Evolutionary conservation across 2,113 vertebrate genomes (phyloP).

Genomic region (Numida meleagris): DNA sequence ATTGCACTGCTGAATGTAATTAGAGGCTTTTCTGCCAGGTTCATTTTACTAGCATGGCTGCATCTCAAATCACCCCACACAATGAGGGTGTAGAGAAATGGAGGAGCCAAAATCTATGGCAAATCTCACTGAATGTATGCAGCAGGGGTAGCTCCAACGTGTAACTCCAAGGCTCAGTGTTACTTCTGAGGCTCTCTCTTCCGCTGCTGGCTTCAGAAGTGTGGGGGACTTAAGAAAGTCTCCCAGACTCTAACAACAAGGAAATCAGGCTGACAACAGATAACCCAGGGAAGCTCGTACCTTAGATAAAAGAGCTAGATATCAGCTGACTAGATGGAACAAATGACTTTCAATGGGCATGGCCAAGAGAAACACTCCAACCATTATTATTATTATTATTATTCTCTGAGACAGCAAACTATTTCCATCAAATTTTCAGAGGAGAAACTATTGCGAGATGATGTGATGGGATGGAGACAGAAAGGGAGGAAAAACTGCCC

Average conservation of each 20-base stretch:
- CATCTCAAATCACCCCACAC: conserved; percentile 27
- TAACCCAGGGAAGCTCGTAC: background rate
- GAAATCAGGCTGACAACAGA: background rate
- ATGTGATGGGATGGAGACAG: background rate
- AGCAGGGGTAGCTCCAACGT: background rate
- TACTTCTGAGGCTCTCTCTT: background rate
- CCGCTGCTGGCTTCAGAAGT: background rate
- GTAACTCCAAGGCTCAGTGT: background rate
- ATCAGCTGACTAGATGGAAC: background rate
- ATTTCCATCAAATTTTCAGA: background rate
- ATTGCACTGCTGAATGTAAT: conserved; percentile 30
- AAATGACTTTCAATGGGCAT: background rate
- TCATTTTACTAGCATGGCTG: background rate
- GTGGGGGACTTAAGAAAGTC: background rate
- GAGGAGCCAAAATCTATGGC: background rate
- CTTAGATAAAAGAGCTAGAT: conserved; percentile 16
- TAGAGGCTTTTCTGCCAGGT: conserved; percentile 42
- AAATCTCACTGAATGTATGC: conserved; percentile 62
- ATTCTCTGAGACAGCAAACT: background rate
- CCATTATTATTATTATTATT: fast-evolving
- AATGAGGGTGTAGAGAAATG: background rate
- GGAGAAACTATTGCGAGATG: background rate
- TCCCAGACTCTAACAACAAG: background rate
- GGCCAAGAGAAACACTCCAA: background rate
- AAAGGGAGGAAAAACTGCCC: background rate